Evolutionary conservation across 2,888 invertebrate species (phyloP).

Genomic region (Ptychoptera contaminata): DNA sequence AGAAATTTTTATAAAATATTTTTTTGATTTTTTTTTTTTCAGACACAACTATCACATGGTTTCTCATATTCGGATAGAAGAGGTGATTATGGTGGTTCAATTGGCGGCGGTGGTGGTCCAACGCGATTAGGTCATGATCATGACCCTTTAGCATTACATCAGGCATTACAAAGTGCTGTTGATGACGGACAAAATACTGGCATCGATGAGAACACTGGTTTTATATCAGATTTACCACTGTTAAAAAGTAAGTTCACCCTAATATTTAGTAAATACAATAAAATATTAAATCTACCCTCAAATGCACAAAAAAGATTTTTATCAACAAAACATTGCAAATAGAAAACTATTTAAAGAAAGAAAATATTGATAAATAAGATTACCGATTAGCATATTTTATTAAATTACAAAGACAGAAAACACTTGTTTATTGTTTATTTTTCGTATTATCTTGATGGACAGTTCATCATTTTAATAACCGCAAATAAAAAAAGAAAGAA

Average conservation of each 20-base stretch:
- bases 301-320: too few species aligned
- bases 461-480: too few species aligned
- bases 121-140: slow-evolving; percentile 40
- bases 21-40: slow-evolving; percentile 8
- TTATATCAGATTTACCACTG: slow-evolving; percentile 79
- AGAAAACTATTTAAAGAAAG: too few species aligned
- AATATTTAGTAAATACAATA: too few species aligned
- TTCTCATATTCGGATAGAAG: slow-evolving; percentile 41
- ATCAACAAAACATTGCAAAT: too few species aligned
- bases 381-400: too few species aligned
- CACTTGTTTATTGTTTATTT: too few species aligned
- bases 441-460: too few species aligned
- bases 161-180: slow-evolving; percentile 58
- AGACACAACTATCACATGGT: slow-evolving; percentile 42
- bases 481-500: background rate
- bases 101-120: slow-evolving; percentile 36
- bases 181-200: slow-evolving; percentile 54
- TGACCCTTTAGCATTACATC: slow-evolving; percentile 61
- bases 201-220: slow-evolving; percentile 73
- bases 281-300: too few species aligned
- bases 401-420: too few species aligned
- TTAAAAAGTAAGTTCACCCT: slow-evolving; percentile 56
- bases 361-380: too few species aligned
- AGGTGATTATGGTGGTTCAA: slow-evolving; percentile 41
- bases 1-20: slow-evolving; percentile 3